A percentile compares a stretch with the other conserved stretches of the same genome.
phyloP scores from a whole-genome alignment of 2,797 vertebrate genomes.

The Hyperoplus immaculatus region DNA sequence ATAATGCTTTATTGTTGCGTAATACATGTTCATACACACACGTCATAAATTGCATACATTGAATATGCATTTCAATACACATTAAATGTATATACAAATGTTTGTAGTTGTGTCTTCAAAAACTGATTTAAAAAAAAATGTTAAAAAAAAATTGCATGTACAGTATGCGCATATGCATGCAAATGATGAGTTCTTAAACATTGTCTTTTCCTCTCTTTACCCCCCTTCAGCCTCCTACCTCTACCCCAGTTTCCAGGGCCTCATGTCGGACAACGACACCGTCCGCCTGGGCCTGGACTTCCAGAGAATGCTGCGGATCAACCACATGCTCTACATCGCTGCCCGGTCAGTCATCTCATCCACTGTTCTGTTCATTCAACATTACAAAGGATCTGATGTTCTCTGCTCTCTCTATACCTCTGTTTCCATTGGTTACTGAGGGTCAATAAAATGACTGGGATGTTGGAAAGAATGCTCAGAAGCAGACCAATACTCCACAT shows the following conservation, averaged over 20 bases:
- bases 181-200: neutral
- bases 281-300: constrained; percentile 92
- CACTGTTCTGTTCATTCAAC: constrained; percentile 19
- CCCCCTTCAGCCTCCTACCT: constrained; percentile 79
- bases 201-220: neutral
- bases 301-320: constrained; percentile 94
- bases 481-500: neutral
- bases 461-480: neutral
- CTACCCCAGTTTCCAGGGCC: constrained; percentile 91
- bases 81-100: too few species aligned
- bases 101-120: too few species aligned
- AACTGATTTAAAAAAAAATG: too few species aligned
- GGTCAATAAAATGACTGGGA: neutral
- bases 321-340: constrained; percentile 92
- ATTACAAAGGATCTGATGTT: constrained; percentile 9
- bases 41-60: too few species aligned
- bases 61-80: too few species aligned
- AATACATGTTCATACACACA: too few species aligned
- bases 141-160: too few species aligned
- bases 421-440: neutral
- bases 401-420: too few species aligned
- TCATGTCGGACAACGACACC: constrained; percentile 90
- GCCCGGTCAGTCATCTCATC: constrained; percentile 87
- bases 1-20: too few species aligned
- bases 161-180: too few species aligned